Conservation (phyloP, 1,140 invertebrate genomes). For the Apis mellifera region Amel_HAv3.1 CM009939.2:5794501-5795000, state of each 20-base stretch:
- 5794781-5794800: background rate
- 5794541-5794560: background rate
- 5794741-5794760: background rate
- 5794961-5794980: background rate
- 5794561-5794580: too few species aligned
- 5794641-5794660: slow-evolving; percentile 79
- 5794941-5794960: too few species aligned
- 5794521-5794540: background rate
- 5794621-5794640: slow-evolving; percentile 78
- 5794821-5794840: background rate
- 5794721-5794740: slow-evolving; percentile 82
- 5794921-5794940: background rate
- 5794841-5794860: background rate
- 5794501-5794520: background rate
- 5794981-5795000: background rate
- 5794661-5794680: slow-evolving; percentile 82
- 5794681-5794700: slow-evolving; percentile 86
- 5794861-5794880: background rate
- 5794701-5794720: slow-evolving; percentile 93
- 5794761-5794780: background rate
- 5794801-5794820: background rate
- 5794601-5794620: background rate
- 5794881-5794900: background rate
- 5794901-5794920: background rate
- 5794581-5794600: background rate